Evolutionary conservation across 2,797 vertebrate genomes (phyloP).

Genomic region (Acanthiza pusilla): DNA sequence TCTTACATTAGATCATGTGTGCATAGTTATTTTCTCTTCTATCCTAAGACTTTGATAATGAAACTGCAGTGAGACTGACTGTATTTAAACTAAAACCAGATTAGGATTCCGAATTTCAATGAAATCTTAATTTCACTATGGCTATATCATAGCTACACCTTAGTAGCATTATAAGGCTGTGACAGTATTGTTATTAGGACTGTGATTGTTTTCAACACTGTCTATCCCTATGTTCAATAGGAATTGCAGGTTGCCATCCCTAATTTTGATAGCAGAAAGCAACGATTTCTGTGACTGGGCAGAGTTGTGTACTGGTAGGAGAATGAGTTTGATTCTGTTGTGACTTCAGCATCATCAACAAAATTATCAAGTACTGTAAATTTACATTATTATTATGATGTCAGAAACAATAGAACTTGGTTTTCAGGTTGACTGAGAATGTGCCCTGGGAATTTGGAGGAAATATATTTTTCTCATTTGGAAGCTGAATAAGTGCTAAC

Average conservation of each 20-base stretch:
- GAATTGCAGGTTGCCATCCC: background rate
- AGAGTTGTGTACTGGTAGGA: background rate
- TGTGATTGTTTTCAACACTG: background rate
- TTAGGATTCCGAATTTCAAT: background rate
- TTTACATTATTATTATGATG: slow-evolving; percentile 18
- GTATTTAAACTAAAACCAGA: background rate
- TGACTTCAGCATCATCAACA: background rate
- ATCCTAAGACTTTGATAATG: background rate
- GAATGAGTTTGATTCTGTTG: background rate
- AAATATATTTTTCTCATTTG: slow-evolving; percentile 3
- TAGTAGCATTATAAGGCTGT: background rate
- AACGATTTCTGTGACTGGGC: background rate
- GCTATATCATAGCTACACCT: background rate
- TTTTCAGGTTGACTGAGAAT: slow-evolving; percentile 16
- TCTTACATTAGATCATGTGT: background rate
- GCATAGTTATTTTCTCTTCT: background rate
- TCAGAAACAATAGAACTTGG: slow-evolving; percentile 12
- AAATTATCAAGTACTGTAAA: slow-evolving; percentile 19
- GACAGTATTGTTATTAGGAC: background rate
- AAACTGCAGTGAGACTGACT: background rate
- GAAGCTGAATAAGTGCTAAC: background rate
- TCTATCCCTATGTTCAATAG: background rate
- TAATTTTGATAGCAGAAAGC: background rate
- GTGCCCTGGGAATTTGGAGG: background rate
- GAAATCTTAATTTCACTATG: background rate